These are phyloP conservation scores for Donacobius atricapilla DNA, from an alignment of 2,113 vertebrate genomes.

Conservation along the genomic window DNA sequence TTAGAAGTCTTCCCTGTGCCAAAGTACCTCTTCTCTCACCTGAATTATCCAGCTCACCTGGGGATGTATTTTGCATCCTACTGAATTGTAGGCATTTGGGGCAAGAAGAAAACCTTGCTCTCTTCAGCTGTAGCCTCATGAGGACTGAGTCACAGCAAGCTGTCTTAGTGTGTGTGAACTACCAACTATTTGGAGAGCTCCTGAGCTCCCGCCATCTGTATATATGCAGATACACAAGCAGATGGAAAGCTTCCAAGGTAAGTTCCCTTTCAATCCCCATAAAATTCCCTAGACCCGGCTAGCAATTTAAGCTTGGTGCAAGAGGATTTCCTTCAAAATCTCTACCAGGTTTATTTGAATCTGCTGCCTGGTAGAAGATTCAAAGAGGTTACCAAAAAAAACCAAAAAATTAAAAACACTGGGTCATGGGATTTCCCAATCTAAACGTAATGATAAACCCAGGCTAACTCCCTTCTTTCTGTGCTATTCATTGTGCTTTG, in stretches of 20 bases:
- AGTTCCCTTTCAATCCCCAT: background rate
- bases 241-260: slow-evolving; percentile 16
- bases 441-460: background rate
- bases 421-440: background rate
- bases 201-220: background rate
- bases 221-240: background rate
- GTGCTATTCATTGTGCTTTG: background rate
- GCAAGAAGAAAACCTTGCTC: background rate
- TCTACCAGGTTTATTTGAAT: background rate
- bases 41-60: background rate
- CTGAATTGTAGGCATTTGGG: background rate
- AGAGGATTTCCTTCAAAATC: background rate
- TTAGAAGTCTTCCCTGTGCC: background rate
- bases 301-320: background rate
- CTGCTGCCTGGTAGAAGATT: background rate
- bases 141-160: background rate
- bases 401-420: background rate
- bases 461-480: background rate
- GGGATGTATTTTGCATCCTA: background rate
- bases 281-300: background rate
- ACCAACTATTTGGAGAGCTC: slow-evolving; percentile 9
- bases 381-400: background rate
- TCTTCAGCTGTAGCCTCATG: background rate
- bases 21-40: background rate
- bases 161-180: background rate